These are phyloP conservation scores for Metridium senile DNA, from an alignment of 92 coral and sea anemone species.

Conservation along the genomic window DNA sequence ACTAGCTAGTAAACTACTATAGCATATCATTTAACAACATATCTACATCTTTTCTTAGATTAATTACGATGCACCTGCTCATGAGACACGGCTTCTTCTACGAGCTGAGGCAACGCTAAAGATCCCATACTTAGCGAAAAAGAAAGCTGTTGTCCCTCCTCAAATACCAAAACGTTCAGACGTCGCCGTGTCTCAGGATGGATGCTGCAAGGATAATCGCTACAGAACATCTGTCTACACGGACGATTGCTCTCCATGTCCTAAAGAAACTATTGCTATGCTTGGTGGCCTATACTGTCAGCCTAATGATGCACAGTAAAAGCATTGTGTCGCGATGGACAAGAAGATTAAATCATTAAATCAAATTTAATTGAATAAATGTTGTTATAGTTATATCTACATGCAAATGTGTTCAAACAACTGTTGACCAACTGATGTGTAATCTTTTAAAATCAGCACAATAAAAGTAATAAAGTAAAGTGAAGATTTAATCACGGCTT, in stretches of 20 bases:
- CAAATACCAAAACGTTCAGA: background rate
- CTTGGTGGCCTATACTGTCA: constrained; percentile 43
- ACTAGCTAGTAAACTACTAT: no score
- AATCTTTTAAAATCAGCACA: no score
- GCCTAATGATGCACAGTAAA: background rate
- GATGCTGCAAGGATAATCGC: constrained; percentile 33
- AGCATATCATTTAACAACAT: background rate
- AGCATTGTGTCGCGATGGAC: no score
- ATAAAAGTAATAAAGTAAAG: no score
- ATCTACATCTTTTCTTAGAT: background rate
- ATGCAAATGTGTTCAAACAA: no score
- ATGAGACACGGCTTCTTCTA: constrained; percentile 35
- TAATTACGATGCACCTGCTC: constrained; percentile 36
- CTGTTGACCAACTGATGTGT: no score
- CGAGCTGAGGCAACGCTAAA: constrained; percentile 37
- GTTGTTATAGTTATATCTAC: no score
- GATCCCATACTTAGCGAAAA: constrained; percentile 16
- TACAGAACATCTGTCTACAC: constrained; percentile 34
- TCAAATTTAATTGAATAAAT: no score
- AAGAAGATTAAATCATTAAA: no score
- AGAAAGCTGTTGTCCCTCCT: background rate
- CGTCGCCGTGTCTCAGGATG: constrained; percentile 2
- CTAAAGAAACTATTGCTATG: constrained; percentile 20
- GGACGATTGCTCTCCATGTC: constrained; percentile 23
- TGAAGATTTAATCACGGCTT: no score